Base-by-base conservation (phyloP, 1,140 invertebrate genomes). In the Papilio xuthus region DNA sequence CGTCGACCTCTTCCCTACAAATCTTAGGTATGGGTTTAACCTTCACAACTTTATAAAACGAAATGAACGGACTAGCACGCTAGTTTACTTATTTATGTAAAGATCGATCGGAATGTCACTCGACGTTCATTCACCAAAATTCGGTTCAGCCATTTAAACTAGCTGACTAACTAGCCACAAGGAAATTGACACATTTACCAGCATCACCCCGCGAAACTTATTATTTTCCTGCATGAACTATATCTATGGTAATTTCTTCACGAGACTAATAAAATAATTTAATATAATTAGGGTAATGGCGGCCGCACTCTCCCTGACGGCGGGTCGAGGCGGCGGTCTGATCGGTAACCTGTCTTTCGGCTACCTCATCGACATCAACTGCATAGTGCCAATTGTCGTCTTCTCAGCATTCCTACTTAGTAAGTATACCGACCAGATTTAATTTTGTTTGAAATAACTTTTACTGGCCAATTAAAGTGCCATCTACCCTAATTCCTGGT, bases 1-100 rank as follows among this genome's bases (percentile, higher is more conserved):
- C 84, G 96, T 97, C 75, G 96, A 97, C 89, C 92, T 97, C 82
- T 97, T 97, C 92, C 96, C 96, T 81, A 97, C 96, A 69, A 96
- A 97, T 94, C 94, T 97, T 83, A 96, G 96, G 96, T 96, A 91
- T 91, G 83, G 9, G 71, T 20, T 20, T 53, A 32, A 67, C 12
- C n/a, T 37, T n/a, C 63, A 37, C 12, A 37, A 37, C 32, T 37
- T 37, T 37, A 37, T 37, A 37, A 37, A 37, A 37, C 32, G 32
- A 4, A 37, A 6, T 37, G 32, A 37, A 37, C n/a, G n/a, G n/a
- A n/a, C n/a, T n/a, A n/a, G n/a, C n/a, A n/a, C n/a, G n/a, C n/a
- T n/a, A n/a, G n/a, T n/a, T n/a, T n/a, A n/a, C n/a, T n/a, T n/a
- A n/a, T n/a, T n/a, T n/a, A n/a, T n/a, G n/a, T n/a, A n/a, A n/a